A percentile compares a stretch with the other conserved stretches of the same genome.
Evolutionary conservation across 1,140 invertebrate genomes (phyloP).

Genomic region (Cotesia vestalis): DNA sequence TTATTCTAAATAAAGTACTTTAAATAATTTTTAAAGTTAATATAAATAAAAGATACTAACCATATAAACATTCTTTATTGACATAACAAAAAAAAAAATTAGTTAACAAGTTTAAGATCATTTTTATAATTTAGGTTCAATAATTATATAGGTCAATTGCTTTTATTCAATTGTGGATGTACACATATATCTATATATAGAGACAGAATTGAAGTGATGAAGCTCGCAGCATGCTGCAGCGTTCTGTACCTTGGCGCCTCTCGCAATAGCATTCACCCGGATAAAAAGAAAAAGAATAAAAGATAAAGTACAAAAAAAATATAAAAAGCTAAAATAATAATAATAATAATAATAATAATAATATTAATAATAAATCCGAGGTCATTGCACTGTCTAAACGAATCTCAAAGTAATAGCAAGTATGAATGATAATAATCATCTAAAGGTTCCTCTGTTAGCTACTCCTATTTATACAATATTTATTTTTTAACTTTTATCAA

Average conservation of each 20-base stretch:
- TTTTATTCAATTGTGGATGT: constrained; percentile 1
- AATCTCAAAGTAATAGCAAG: constrained; percentile 15
- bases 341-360: constrained; percentile 3
- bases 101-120: neutral
- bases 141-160: constrained; percentile 22
- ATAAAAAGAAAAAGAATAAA: constrained; percentile 16
- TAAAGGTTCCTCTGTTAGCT: neutral
- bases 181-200: constrained; percentile 1
- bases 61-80: too few species aligned
- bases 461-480: neutral
- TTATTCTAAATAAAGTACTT: too few species aligned
- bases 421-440: constrained; percentile 21
- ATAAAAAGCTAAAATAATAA: constrained; percentile 19
- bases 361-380: constrained; percentile 13
- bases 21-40: too few species aligned
- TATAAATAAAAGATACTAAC: too few species aligned
- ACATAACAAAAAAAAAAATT: neutral
- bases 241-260: constrained; percentile 20
- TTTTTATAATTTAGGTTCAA: constrained; percentile 4
- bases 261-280: constrained; percentile 12
- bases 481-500: neutral
- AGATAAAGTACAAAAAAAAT: neutral
- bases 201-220: neutral
- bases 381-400: constrained; percentile 24
- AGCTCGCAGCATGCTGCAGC: neutral